These are phyloP conservation scores for Drosophila paulistorum DNA, from an alignment of 1,140 invertebrate genomes.

Conservation along the genomic window DNA sequence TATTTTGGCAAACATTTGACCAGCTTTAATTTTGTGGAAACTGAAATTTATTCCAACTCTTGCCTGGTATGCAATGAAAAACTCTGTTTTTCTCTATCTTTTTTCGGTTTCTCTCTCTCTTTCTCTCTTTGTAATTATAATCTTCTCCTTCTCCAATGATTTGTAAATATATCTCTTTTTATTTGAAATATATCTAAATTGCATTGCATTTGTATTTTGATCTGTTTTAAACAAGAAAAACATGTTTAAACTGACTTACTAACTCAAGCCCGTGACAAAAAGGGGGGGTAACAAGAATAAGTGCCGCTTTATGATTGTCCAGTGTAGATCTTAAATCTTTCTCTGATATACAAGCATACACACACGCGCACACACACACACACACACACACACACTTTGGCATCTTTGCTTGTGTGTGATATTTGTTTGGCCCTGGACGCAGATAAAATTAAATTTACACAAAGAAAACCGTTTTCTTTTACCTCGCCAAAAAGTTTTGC, in stretches of 20 bases:
- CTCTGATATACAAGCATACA: background rate
- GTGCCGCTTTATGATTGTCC: slow-evolving; percentile 65
- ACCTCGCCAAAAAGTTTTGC: slow-evolving; percentile 40
- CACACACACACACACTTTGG: background rate
- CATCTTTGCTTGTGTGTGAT: slow-evolving; percentile 29
- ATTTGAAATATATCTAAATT: no score
- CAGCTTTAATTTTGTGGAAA: slow-evolving; percentile 49
- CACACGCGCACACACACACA: slow-evolving; percentile 12
- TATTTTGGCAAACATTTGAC: slow-evolving; percentile 57
- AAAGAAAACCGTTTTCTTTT: slow-evolving; percentile 44
- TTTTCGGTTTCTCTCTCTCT: background rate
- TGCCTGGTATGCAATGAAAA: background rate
- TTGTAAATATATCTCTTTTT: background rate
- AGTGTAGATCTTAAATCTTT: slow-evolving; percentile 35
- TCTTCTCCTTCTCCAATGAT: background rate
- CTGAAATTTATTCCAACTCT: slow-evolving; percentile 5
- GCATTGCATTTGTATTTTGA: no score
- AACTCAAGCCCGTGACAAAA: background rate
- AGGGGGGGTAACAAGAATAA: background rate
- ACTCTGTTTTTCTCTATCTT: background rate
- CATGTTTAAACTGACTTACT: background rate
- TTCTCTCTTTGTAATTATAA: background rate
- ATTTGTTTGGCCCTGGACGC: slow-evolving; percentile 63
- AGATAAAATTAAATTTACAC: slow-evolving; percentile 74
- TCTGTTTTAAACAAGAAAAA: no score